Percentiles rank a stretch among this genome's conserved stretches.
These are phyloP conservation scores for Caiman crocodilus DNA, from an alignment of 2,797 vertebrate genomes.

Conservation along the genomic window DNA sequence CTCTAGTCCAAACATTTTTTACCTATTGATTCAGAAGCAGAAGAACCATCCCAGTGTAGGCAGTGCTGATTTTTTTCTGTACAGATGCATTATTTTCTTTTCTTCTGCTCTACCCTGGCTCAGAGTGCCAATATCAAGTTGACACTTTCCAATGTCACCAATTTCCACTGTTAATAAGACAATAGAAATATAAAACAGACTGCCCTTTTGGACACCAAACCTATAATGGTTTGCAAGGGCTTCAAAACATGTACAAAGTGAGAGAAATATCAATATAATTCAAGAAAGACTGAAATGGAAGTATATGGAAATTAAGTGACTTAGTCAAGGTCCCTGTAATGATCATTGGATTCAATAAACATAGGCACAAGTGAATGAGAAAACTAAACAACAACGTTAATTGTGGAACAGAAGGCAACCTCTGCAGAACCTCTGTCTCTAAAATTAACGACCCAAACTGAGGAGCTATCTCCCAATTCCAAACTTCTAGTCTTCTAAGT, in stretches of 20 bases:
- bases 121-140: not conserved
- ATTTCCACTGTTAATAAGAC: constrained; percentile 30
- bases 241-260: not conserved
- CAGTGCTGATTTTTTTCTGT: not conserved
- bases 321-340: not conserved
- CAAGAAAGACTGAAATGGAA: not conserved
- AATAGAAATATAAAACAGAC: constrained; percentile 18
- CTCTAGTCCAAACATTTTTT: not conserved
- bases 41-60: not conserved
- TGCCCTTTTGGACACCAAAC: constrained; percentile 1
- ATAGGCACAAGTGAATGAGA: too few species aligned
- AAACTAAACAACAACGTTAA: too few species aligned
- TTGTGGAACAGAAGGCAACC: too few species aligned
- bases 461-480: too few species aligned
- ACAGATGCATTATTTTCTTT: not conserved
- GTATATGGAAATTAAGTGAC: not conserved
- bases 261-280: not conserved
- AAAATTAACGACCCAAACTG: too few species aligned
- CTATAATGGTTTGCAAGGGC: not conserved
- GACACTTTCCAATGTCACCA: not conserved
- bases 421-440: too few species aligned
- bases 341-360: too few species aligned
- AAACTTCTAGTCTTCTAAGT: too few species aligned
- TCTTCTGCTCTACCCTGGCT: constrained; percentile 11
- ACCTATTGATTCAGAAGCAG: constrained; percentile 34